Base-by-base conservation (phyloP, 2,113 vertebrate genomes). In the Natator depressus region DNA sequence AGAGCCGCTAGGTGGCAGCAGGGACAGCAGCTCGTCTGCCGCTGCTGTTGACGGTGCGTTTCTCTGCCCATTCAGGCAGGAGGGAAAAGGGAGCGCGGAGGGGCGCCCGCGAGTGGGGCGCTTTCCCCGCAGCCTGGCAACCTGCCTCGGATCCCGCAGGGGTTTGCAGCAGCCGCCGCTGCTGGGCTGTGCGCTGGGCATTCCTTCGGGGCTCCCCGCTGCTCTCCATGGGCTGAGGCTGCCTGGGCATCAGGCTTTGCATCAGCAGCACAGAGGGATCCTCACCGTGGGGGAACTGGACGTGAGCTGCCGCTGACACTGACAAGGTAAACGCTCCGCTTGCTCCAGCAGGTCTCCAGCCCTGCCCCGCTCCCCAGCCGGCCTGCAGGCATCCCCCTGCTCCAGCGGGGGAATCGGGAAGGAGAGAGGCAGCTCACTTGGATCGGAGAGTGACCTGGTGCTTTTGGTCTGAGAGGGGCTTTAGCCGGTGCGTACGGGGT, bases 1-100 rank as follows among this genome's bases (percentile, higher is more conserved):
- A 46, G 19, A 54, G 88, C 98, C 98, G 96, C 95, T 96, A 98
- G 98, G 96, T 89, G 98, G 98, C 96, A 90, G 89, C 72, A 92
- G 93, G 85, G 27, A 94, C 82, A 76, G 80, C 90, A 25, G 3
- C 35, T 47, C 19, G 5, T 22, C 46, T 24, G 84, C 35, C 24
- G 49, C 75, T 35, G 54, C 16, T 6, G 76, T 49, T 94, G 96
- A 95, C 96, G 93, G 79, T 47, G 59, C 27, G 47, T 7, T 54
- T 31, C 49, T 20, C 78, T 65, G 55, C 51, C 87, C 80, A 38
- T 17, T 19, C 25, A 75, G 80, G 96, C 95, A 38, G 93, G 87
- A 90, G 95, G 97, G 91, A 20, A 89, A 83, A 54, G 89, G 49
- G 88, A 31, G 79, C 62, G 94, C 87, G 94, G 80, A 87, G 35